Evolutionary conservation across 2,113 vertebrate genomes (phyloP).

Genomic region (Bubalus kerabau): DNA sequence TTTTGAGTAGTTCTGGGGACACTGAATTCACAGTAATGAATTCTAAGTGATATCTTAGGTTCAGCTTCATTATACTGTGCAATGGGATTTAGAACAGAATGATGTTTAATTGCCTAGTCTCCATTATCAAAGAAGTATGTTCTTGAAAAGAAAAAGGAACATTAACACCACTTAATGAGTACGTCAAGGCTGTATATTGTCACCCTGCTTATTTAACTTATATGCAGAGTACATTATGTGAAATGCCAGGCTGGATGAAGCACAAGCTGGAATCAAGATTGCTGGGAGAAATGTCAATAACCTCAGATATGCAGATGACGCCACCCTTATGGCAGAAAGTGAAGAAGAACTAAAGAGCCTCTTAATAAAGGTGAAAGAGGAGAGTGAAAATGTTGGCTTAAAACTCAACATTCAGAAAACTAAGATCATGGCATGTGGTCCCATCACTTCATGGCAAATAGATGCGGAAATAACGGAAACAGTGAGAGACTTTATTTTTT

Average conservation of each 20-base stretch:
- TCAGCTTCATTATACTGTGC: not conserved
- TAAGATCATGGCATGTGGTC: not conserved
- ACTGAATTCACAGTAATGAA: not conserved
- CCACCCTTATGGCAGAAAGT: not conserved
- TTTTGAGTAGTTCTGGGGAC: not conserved
- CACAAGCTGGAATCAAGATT: not conserved
- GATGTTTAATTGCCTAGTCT: not conserved
- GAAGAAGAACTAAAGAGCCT: not conserved
- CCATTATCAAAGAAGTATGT: not conserved
- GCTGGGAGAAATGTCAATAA: not conserved
- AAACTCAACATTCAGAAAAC: not conserved
- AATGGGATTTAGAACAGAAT: not conserved
- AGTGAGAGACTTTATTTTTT: not conserved
- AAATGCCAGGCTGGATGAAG: not conserved
- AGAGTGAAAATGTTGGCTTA: not conserved
- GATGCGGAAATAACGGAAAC: not conserved
- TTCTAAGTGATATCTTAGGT: not conserved
- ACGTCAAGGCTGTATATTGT: not conserved
- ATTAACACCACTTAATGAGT: not conserved
- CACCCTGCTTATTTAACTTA: not conserved
- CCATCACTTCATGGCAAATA: not conserved
- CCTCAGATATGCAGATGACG: not conserved
- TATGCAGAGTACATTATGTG: not conserved
- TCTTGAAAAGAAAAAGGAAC: not conserved
- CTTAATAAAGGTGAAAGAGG: not conserved